Conservation (phyloP, 1,140 invertebrate species). For the Propsilocerus akamusi region DNA sequence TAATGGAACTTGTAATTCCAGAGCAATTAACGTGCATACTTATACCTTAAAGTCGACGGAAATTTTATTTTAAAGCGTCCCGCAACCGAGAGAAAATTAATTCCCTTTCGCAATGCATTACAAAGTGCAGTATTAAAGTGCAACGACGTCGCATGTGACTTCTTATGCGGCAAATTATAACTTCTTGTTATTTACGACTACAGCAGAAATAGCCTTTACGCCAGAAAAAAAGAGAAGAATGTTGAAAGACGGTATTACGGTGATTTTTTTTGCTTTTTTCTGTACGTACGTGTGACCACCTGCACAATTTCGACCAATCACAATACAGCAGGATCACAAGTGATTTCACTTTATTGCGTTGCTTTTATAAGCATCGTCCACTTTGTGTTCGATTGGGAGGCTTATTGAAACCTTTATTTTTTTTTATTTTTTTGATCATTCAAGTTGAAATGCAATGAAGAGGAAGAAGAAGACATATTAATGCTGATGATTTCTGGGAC, state of each 20-base stretch:
- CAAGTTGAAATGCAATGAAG: too few relatives aligned
- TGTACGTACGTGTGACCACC: slow-evolving; percentile 1
- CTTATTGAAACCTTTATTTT: neutral
- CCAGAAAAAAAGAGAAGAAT: neutral
- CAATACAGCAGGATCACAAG: neutral
- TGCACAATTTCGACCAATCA: neutral
- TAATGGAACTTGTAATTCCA: neutral
- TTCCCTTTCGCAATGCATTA: too few relatives aligned
- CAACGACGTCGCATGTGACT: too few relatives aligned
- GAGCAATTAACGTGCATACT: slow-evolving; percentile 1
- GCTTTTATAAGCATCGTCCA: neutral
- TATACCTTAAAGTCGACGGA: too few relatives aligned
- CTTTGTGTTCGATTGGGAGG: too few relatives aligned
- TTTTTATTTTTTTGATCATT: neutral
- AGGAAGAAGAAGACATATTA: neutral
- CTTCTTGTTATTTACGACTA: too few relatives aligned
- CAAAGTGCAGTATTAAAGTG: too few relatives aligned
- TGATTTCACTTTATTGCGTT: neutral
- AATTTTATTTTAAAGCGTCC: too few relatives aligned
- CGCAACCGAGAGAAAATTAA: too few relatives aligned
- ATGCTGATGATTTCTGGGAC: neutral
- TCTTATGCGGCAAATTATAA: too few relatives aligned
- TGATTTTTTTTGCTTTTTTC: neutral
- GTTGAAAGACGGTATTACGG: neutral
- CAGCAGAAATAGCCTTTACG: neutral